Evolutionary conservation across 2,888 invertebrate genomes (phyloP), one percentile per base, ranked within the genome.

Genomic region (Rapana venosa): DNA sequence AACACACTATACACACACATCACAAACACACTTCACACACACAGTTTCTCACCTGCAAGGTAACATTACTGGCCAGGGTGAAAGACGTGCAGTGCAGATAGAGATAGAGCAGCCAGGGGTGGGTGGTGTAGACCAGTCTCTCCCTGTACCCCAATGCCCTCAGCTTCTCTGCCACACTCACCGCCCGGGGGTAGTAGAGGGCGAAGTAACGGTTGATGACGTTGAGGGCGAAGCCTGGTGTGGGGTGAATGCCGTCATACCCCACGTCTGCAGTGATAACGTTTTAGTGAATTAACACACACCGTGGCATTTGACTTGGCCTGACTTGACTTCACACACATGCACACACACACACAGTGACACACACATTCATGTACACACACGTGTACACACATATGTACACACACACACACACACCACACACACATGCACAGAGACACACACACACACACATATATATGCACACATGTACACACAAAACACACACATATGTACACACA

Each of bases 121-220:
- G 95, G 0, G 95, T 95, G 20, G 95, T 95, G 91, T 95, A 95
- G 11, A 94, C 91, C 89, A 95, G 95, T 20, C 92, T 92, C 91
- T 95, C 95, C 30, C 88, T 89, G 91, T 93, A 95, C 0, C 94
- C 94, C 20, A 91, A 91, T 15, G 91, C 87, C 22, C 91, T 86
- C 35, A 95, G 90, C 61, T 91, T 90, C 17, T 93, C 88, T 17
- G 93, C 92, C 47, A 95, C 58, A 17, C 92, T 91, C 30, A 94
- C 90, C 20, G 95, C 95, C 81, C 94, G 91, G 0, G 94, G 94
- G 91, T 94, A 95, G 91, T 95, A 95, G 89, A 93, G 92, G 1
- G 93, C 91, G 89, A 95, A 95, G 92, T 95, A 95, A 17, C 91
- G 92, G 91, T 95, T 95, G 32, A 95, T 91, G 58, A 95, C 93